Conservation (phyloP, 2,113 vertebrate genomes). For the Mesitornis unicolor region DNA sequence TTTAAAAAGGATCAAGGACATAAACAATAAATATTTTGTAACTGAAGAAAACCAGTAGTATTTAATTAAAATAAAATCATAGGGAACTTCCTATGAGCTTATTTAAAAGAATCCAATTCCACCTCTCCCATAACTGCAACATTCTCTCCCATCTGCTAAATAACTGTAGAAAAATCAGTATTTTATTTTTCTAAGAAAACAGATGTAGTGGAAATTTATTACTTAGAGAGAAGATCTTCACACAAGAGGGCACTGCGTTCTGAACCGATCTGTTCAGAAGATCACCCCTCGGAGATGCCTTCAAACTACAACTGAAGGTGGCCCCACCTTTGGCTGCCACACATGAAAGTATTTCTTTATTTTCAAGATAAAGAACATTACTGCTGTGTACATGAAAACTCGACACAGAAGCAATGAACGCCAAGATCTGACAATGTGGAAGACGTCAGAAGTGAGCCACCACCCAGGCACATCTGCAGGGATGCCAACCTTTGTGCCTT, state of each 20-base stretch:
- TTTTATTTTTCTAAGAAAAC: neutral
- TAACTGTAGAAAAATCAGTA: neutral
- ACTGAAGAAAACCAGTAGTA: neutral
- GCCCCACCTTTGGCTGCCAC: neutral
- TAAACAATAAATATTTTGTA: neutral
- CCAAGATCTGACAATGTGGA: neutral
- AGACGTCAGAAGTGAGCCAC: neutral
- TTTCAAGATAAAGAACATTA: neutral
- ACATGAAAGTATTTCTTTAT: neutral
- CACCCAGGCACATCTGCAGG: neutral
- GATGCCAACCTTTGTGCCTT: neutral
- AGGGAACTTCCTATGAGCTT: neutral
- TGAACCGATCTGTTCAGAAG: neutral
- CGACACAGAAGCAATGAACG: neutral
- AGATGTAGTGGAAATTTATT: neutral
- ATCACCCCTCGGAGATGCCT: neutral
- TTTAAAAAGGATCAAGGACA: neutral
- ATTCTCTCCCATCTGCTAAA: neutral
- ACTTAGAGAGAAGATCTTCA: neutral
- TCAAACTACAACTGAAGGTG: neutral
- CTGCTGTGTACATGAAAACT: neutral
- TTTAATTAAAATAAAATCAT: neutral
- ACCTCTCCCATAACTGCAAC: neutral
- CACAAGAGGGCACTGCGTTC: neutral
- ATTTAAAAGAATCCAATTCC: neutral